Base-by-base conservation (phyloP, 2,113 vertebrate genomes). In the Nycticebus coucang region DNA sequence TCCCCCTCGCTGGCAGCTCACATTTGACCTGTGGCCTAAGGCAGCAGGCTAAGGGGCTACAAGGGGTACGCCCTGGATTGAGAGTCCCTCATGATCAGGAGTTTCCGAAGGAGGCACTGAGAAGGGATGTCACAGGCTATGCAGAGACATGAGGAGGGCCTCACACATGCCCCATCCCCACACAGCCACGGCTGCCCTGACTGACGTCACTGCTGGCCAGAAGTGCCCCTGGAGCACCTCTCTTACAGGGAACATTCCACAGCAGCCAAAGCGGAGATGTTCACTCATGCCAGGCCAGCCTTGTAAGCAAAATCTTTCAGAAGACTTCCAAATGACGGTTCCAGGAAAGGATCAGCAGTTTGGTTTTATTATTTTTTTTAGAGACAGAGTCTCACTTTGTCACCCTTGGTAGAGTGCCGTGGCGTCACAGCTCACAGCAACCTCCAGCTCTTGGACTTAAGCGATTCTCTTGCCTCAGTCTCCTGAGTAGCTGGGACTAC, bases 121-220 rank as follows among this genome's bases (percentile, higher is more conserved):
- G 69, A 50, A 75, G 72, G 37, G 7, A 4, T 28, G 33, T 33
- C 0, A 0, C 2, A 33, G n/a, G 37, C 15, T 19, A 0, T 0
- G 33, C 17, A 11, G 24, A 92, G 89, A 53, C 18, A 9, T 5
- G 14, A 79, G 75, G 60, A 45, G 60, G 12, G 26, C 53, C 55
- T 83, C 59, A 55, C 0, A 0, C 2, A 4, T 0, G 10, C 12
- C 53, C n/a, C 22, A 4, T 2, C 94, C 30, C 87, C 19, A n/a
- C 22, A 30, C 2, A 2, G 50, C 14, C 9, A 7, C 72, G 37
- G 62, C 71, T 26, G 78, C 35, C 60, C 85, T 4, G n/a, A 59
- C 57, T 57, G 41, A 53, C 30, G 1, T 28, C 22, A 50, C 57
- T 1, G 1, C 77, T 37, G 8, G 33, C 26, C 19, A 0, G 37